Base-by-base conservation (phyloP, 2,888 invertebrate genomes). In the Sisyra nigra region DNA sequence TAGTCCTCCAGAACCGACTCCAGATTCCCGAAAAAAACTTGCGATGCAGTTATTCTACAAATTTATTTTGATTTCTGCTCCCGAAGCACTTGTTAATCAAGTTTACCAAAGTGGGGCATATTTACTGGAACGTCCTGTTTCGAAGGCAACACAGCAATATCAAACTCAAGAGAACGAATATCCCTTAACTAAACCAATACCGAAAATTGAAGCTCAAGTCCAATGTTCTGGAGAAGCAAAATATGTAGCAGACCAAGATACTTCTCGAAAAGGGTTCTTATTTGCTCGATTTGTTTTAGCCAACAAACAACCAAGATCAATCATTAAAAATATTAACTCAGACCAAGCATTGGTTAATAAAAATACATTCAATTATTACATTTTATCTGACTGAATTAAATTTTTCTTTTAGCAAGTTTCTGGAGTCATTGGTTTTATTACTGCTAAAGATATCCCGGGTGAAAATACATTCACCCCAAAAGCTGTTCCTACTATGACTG, bases 1-100 rank as follows among this genome's bases (percentile, higher is more conserved):
- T 10, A 59, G 67, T n/a, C 67, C 75, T 1, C 78, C 81, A 0
- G 80, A 84, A 53, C 74, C 80, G 1, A 70, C 75, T 0, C 74
- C 80, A 0, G 65, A 63, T 31, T 87, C 79, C 53, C 69, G 86
- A 19, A 78, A 75, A 52, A 67, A 67, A 9, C 62, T 91, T 7
- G 81, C 87, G 0, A 65, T 80, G 44, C 71, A 78, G 4, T 62
- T 91, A 10, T 78, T 89, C 54, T 91, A 87, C 58, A 89, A 87
- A 74, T 70, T 68, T 41, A 57, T 79, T 24, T 53, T 83, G 30
- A 68, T 65, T 41, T 57, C 74, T 13, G 68, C 72, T 18, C 74
- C 76, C 0, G 53, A 58, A 6, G 60, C 66, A 3, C 63, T 59
- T 50, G 49, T 76, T 1, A 61, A 68, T 37, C 51, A 63, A 2